A percentile compares a stretch with the other conserved stretches of the same genome.
phyloP scores from a whole-genome alignment of 2,113 vertebrate genomes.

The Grammomys surdaster region DNA sequence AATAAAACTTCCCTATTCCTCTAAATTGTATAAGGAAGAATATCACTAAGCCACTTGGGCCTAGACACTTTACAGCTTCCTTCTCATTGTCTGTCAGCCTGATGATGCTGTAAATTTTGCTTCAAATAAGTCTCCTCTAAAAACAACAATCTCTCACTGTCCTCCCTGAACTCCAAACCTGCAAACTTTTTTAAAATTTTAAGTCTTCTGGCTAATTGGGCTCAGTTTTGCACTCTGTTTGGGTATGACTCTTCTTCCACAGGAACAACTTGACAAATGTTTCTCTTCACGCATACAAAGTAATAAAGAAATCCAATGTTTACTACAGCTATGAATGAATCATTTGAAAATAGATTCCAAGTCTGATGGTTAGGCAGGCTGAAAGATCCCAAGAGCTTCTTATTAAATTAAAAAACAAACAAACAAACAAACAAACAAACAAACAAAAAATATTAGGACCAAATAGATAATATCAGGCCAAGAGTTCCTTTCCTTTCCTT shows the following conservation, averaged over 20 bases:
- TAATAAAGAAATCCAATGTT: neutral
- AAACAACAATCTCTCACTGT: neutral
- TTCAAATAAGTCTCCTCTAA: neutral
- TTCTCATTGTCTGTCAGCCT: too few species aligned
- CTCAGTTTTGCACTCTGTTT: neutral
- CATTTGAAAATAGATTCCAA: conserved; percentile 46
- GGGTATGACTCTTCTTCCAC: neutral
- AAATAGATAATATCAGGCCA: neutral
- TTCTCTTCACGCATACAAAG: neutral
- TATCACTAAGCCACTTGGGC: neutral
- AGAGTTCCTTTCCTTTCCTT: conserved; percentile 22
- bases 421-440: too few species aligned
- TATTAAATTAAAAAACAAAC: conserved; percentile 63
- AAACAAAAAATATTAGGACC: conserved; percentile 30
- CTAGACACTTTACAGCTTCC: too few species aligned
- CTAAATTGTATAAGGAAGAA: too few species aligned
- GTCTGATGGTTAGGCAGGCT: conserved; percentile 57
- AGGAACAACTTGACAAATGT: conserved; percentile 24
- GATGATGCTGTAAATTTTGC: neutral
- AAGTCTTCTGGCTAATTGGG: neutral
- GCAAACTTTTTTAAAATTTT: neutral
- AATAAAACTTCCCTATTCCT: too few species aligned
- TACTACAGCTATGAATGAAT: conserved; percentile 49
- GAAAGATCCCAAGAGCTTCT: conserved; percentile 39
- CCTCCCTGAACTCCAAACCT: neutral